phyloP scores from a whole-genome alignment of 2,888 invertebrate genomes.

The Oscheius sp. region DNA sequence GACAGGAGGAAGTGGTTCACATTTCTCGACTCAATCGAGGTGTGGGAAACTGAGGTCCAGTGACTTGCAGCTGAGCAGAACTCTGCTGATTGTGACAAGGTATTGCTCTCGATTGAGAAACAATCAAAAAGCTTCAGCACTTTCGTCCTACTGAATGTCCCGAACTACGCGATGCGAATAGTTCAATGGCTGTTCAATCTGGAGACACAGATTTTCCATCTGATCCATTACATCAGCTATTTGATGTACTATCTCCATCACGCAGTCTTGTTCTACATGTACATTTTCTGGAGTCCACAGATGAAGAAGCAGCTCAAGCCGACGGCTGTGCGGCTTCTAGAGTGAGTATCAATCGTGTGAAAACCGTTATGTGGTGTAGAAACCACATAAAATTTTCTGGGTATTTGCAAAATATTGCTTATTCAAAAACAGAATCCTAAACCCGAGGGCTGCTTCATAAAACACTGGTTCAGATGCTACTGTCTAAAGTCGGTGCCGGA shows the following conservation, averaged over 20 bases:
- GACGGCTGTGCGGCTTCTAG: conserved; percentile 69
- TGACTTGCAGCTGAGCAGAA: conserved; percentile 70
- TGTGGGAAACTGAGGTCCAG: conserved; percentile 66
- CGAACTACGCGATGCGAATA: conserved; percentile 65
- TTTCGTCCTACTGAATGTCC: conserved; percentile 71
- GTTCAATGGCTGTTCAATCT: conserved; percentile 39
- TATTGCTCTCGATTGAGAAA: conserved; percentile 21
- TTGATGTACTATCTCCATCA: conserved; percentile 47
- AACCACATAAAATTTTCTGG: no score
- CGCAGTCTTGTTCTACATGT: conserved; percentile 68
- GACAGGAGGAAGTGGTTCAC: conserved; percentile 23
- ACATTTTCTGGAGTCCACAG: conserved; percentile 72
- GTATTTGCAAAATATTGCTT: no score
- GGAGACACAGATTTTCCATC: conserved; percentile 45
- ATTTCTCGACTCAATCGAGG: conserved; percentile 42
- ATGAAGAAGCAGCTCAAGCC: conserved; percentile 73
- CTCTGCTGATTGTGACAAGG: conserved; percentile 72
- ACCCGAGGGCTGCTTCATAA: no score
- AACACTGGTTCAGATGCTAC: conserved; percentile 53
- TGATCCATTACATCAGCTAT: conserved; percentile 22
- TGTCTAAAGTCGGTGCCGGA: conserved; percentile 73
- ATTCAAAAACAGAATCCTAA: no score
- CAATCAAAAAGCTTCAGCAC: conserved; percentile 56
- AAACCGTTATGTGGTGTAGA: no score
- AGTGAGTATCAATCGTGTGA: conserved; percentile 26